Percentiles rank a stretch among this genome's conserved stretches.
Conservation (phyloP, 2,797 vertebrate genomes). For the Poeciliopsis paucimaculata region DNA sequence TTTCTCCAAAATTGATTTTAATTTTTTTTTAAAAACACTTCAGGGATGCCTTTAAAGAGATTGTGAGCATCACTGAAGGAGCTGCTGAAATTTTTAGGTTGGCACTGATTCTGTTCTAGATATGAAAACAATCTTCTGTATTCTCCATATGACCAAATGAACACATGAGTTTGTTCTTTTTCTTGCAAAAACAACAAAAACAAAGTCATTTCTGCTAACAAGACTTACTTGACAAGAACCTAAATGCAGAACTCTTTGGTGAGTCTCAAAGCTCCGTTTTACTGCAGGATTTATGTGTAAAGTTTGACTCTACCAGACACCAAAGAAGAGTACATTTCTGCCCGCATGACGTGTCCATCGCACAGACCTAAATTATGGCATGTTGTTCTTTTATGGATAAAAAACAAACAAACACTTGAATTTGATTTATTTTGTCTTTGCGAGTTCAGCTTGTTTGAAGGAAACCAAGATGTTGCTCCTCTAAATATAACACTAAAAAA, state of each 20-base stretch:
- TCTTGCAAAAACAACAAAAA: background rate
- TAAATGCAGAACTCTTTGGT: background rate
- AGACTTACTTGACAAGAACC: background rate
- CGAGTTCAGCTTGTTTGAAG: background rate
- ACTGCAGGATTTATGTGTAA: background rate
- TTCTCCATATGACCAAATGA: background rate
- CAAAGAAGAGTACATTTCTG: background rate
- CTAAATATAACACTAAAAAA: slow-evolving; percentile 24
- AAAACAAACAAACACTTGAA: background rate
- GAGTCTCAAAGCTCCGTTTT: background rate
- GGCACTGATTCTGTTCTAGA: background rate
- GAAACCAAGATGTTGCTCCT: slow-evolving; percentile 32
- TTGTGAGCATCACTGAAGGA: background rate
- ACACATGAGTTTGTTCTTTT: background rate
- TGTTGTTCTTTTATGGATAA: background rate
- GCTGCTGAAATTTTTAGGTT: background rate
- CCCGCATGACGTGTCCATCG: background rate
- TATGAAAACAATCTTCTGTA: background rate
- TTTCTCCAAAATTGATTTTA: background rate
- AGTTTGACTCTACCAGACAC: background rate
- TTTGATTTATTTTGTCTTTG: background rate
- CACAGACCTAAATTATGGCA: background rate
- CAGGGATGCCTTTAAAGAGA: background rate
- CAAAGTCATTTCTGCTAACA: background rate
- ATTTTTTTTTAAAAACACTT: background rate